Base-by-base conservation (phyloP, 2,113 vertebrate species). In the Ornithorhynchus anatinus region DNA sequence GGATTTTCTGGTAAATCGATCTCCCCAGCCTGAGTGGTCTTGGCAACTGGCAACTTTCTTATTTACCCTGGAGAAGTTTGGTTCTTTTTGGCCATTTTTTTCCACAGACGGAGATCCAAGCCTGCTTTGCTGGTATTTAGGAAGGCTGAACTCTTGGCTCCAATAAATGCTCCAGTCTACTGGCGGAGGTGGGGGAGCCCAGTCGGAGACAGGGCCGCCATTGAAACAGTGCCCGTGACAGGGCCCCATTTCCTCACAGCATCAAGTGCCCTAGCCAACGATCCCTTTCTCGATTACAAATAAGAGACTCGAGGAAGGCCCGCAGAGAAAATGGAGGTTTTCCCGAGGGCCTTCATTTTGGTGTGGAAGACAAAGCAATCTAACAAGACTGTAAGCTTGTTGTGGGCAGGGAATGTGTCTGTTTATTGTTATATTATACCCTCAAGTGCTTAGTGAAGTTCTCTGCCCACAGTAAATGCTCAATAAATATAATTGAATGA, bases 201-300 rank as follows among this genome's bases (percentile, higher is more conserved):
- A n/a, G n/a, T n/a, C n/a, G n/a, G n/a, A 64, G 66, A 77, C 59
- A 16, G 52, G 50, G 25, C 63, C 47, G 35, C 42, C 31, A 69
- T 22, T 47, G 60, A 50, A 23, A 50, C 15, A 9, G 47, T 9
- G 23, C 57, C 64, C 66, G 31, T 64, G 79, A 57, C 39, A 60
- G 20, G 35, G 33, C 69, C 74, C 54, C 48, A 39, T 72, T 82
- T 72, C 70, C 67, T 50, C 65, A 71, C 75, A 60, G 75, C 45
- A 64, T 52, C 48, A 38, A 37, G n/a, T 42, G 35, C 45, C 40
- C 59, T 31, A 38, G 77, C 61, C 85, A 82, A 68, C 52, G 59
- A 47, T 70, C 50, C 39, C 73, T 60, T 47, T 45, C 44, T 37
- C 56, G 42, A 68, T 33, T 35, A 42, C n/a, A 11, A 27, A 35